phyloP scores from a whole-genome alignment of 64 coral and sea anemone genomes.

The Trachythela sp. region DNA sequence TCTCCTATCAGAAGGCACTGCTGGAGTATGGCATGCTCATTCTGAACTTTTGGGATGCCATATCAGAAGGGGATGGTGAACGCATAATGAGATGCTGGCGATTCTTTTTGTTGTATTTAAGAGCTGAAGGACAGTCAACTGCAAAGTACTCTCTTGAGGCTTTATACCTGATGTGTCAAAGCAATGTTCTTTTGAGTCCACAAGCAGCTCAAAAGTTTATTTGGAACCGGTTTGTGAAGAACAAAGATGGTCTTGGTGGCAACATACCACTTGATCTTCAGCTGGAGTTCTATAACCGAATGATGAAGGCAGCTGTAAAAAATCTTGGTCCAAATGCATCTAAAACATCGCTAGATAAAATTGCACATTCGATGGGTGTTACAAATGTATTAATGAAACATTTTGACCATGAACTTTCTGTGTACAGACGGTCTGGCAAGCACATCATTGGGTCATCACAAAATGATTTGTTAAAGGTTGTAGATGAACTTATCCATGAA shows the following conservation, averaged over 20 bases:
- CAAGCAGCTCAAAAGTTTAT: constrained; percentile 53
- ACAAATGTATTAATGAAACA: constrained; percentile 54
- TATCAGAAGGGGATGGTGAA: constrained; percentile 28
- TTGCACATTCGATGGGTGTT: constrained; percentile 55
- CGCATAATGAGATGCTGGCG: constrained; percentile 11
- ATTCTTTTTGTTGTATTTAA: constrained; percentile 46
- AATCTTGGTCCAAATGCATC: constrained; percentile 71
- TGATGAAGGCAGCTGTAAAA: constrained; percentile 53
- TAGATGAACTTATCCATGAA: too few relatives aligned
- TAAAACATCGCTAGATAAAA: constrained; percentile 46
- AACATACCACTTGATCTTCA: constrained; percentile 78
- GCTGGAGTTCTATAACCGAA: constrained; percentile 56
- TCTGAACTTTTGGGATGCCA: constrained; percentile 37
- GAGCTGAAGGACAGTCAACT: constrained; percentile 39
- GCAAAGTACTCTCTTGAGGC: constrained; percentile 57
- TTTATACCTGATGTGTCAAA: constrained; percentile 55
- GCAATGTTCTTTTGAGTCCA: constrained; percentile 54
- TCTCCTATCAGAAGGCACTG: not conserved
- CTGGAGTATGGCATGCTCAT: constrained; percentile 28
- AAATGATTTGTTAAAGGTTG: too few relatives aligned
- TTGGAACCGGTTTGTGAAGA: constrained; percentile 58
- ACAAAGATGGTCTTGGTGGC: constrained; percentile 44
- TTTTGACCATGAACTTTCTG: constrained; percentile 52
- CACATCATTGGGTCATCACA: too few relatives aligned
- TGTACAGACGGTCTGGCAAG: too few relatives aligned